Evolutionary conservation across 2,888 invertebrate genomes (phyloP), one percentile per base, ranked within the genome.

Genomic region (Tipula vernalis): DNA sequence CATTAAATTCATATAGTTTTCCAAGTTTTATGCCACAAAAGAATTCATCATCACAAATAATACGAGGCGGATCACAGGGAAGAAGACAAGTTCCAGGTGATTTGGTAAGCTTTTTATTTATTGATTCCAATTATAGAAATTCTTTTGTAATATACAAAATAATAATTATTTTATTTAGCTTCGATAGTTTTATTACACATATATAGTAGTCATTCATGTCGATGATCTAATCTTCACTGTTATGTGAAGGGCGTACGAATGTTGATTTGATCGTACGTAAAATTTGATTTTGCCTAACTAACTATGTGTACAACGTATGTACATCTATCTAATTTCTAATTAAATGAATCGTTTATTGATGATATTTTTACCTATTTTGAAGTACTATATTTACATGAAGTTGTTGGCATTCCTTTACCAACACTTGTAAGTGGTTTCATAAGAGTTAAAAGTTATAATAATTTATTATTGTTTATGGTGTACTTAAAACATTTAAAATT

Each of bases 31-130:
- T 36, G 51, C 83, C 39, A 42, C 84, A 84, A 84, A 84, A 39
- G n/a, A 84, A 84, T 44, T 44, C 36, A 36, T 71, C 86, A 86
- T 36, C 57, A 18, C 86, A 57, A 71, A 36, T 71, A 57, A 51
- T 36, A 83, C 13, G 57, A 36, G 57, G 86, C 6, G 86, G 86
- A 36, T 36, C 42, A 42, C 41, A 36, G 71, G 42, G 36, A 28
- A 71, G 41, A 12, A 87, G 89, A 86, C 89, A 89, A 87, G 89
- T 89, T 86, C 89, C 89, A 57, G 89, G 89, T 87, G 89, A 89
- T 88, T 88, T 89, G 89, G 89, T 89, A 89, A 51, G 89, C 87
- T 86, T 51, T 86, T 3, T 83, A 28, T 71, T 71, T 71, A 71
- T 71, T 71, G 71, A 71, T 71, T 71, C 71, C 28, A 71, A 10